Percentiles rank a stretch among this genome's conserved stretches.
Evolutionary conservation across 2,888 invertebrate genomes (phyloP).

Genomic region (Mellilla xanthometata): DNA sequence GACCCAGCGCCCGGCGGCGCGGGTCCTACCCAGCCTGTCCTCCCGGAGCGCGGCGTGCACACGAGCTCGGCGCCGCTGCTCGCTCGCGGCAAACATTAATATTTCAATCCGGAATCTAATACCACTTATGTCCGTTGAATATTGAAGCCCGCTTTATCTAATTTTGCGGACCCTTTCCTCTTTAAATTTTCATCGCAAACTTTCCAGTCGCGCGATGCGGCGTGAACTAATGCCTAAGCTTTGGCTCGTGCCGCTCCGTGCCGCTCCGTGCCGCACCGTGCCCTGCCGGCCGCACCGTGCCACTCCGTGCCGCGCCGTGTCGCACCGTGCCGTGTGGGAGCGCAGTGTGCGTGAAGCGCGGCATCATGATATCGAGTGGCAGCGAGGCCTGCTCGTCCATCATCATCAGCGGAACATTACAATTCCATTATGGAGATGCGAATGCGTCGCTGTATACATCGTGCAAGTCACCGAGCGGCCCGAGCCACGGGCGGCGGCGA

Average conservation of each 20-base stretch:
- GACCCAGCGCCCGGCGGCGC: too few relatives aligned
- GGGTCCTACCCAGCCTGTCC: too few relatives aligned
- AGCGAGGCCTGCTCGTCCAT: slow-evolving; percentile 8
- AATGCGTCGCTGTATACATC: slow-evolving; percentile 3
- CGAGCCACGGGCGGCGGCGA: background rate
- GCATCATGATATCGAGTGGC: background rate
- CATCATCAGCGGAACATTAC: slow-evolving; percentile 18
- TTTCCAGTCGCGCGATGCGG: slow-evolving; percentile 28
- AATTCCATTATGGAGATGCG: slow-evolving; percentile 21
- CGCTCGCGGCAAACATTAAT: slow-evolving; percentile 26
- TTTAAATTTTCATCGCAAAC: slow-evolving; percentile 42
- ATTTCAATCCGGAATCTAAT: slow-evolving; percentile 31
- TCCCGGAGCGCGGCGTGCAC: too few relatives aligned
- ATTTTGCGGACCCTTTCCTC: slow-evolving; percentile 33
- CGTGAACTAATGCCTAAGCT: slow-evolving; percentile 21
- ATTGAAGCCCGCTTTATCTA: slow-evolving; percentile 35
- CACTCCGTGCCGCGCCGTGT: background rate
- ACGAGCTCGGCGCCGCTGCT: slow-evolving; percentile 3
- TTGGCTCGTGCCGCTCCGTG: background rate
- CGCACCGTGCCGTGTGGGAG: background rate
- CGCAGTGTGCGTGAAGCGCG: too few relatives aligned
- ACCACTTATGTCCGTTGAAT: slow-evolving; percentile 33
- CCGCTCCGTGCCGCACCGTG: background rate
- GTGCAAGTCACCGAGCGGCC: slow-evolving; percentile 14
- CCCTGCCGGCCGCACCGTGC: background rate